Evolutionary conservation across 2,888 invertebrate genomes (phyloP), one percentile per base, ranked within the genome.

Genomic region (Eupsilia transversa): DNA sequence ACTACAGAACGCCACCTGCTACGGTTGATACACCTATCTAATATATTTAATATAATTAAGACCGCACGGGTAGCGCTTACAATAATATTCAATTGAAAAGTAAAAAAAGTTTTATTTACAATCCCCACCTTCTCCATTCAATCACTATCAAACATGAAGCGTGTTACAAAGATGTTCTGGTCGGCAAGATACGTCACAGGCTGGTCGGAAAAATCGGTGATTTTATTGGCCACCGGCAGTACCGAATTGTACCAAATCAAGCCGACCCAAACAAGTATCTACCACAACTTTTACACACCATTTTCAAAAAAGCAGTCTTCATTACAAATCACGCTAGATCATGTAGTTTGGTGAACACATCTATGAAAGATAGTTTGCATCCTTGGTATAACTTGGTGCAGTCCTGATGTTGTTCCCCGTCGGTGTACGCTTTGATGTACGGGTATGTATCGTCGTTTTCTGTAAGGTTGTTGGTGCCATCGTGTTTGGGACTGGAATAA

Each of bases 361-460:
- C 96, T n/a, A 95, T 86, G 0, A 96, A 90, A n/a, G 95, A 93
- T n/a, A 93, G 79, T 7, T 90, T 79, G 74, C 96, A 96, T 61
- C 92, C 91, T 6, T 89, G 75, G 82, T 95, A 96, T 17, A 92
- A 84, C 38, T 79, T 79, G 3, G 78, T 74, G 85, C 97, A 97
- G 72, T 94, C 91, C 70, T 93, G 87, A 43, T 93, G 91, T 0
- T 92, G 81, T 20, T 91, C 91, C 30, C 97, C 97, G 3, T 94
- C 88, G 56, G 91, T 90, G 79, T 94, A 96, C 0, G 97, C 97
- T 17, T 96, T 95, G 69, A 97, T 93, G 88, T 97, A 97, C 0
- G 92, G 92, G 6, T 91, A 85, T 0, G 89, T 85, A 38, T 93
- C 94, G 9, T 90, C 84, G 1, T 77, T 80, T 72, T 91, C 88